phyloP scores from a whole-genome alignment of 2,113 vertebrate genomes.

The Datnioides undecimradiatus region DNA sequence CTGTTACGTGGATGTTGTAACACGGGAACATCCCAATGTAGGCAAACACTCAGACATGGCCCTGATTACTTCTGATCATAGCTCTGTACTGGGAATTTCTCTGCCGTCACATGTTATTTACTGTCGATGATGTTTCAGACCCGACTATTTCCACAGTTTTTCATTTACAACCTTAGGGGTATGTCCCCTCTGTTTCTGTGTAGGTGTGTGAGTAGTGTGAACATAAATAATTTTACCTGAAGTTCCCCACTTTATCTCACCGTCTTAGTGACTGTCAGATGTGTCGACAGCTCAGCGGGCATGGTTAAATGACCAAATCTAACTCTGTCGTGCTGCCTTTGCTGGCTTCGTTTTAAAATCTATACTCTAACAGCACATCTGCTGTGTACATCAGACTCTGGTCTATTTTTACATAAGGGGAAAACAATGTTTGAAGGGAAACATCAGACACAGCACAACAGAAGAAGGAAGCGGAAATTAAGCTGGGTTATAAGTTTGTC shows the following conservation, averaged over 20 bases:
- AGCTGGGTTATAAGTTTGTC: neutral
- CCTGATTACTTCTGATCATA: slow-evolving; percentile 43
- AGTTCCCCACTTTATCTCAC: neutral
- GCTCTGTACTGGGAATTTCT: slow-evolving; percentile 69
- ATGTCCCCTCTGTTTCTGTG: slow-evolving; percentile 58
- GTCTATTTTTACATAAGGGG: slow-evolving; percentile 37
- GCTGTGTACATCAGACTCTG: neutral
- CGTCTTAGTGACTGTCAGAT: slow-evolving; percentile 7
- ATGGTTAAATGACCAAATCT: slow-evolving; percentile 9
- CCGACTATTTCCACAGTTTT: slow-evolving; percentile 67
- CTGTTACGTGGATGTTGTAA: slow-evolving; percentile 62
- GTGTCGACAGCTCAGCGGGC: slow-evolving; percentile 20
- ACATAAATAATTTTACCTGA: slow-evolving; percentile 26
- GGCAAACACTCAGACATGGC: slow-evolving; percentile 38
- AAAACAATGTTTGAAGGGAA: slow-evolving; percentile 22
- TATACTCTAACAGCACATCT: slow-evolving; percentile 7
- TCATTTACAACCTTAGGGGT: slow-evolving; percentile 42
- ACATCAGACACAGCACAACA: slow-evolving; percentile 19
- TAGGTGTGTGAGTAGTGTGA: slow-evolving; percentile 31
- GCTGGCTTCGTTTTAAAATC: neutral
- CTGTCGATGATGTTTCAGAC: slow-evolving; percentile 56
- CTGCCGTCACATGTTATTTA: slow-evolving; percentile 65
- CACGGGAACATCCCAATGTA: slow-evolving; percentile 62
- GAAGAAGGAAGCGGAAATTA: slow-evolving; percentile 55
- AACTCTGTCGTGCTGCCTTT: neutral